A percentile compares a stretch with the other conserved stretches of the same genome.
Evolutionary conservation across 2,113 vertebrate species (phyloP).

Genomic region (Osmerus eperlanus): DNA sequence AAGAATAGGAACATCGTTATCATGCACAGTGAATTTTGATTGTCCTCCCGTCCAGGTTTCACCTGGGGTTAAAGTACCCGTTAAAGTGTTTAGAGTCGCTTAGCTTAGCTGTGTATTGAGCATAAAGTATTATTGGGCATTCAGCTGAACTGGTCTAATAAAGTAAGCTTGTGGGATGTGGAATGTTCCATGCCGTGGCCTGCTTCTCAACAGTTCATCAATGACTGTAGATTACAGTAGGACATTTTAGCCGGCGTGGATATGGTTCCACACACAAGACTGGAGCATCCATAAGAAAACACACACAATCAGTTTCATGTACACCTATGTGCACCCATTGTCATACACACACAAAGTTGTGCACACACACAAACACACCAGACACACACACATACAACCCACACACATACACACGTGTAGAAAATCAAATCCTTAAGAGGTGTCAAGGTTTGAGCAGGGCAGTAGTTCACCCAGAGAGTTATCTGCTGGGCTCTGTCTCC

Average conservation of each 20-base stretch:
- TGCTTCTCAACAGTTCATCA: not conserved
- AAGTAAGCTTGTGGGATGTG: constrained; percentile 9
- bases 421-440: not conserved
- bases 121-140: constrained; percentile 23
- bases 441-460: constrained; percentile 5
- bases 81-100: constrained; percentile 23
- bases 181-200: constrained; percentile 5
- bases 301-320: too few species aligned
- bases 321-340: not conserved
- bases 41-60: constrained; percentile 23
- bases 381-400: not conserved
- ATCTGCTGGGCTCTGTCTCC: not conserved
- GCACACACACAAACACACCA: not conserved
- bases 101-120: constrained; percentile 16
- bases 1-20: constrained; percentile 39
- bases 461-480: not conserved
- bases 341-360: not conserved
- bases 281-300: too few species aligned
- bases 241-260: too few species aligned
- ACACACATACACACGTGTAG: not conserved
- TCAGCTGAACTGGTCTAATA: constrained; percentile 16
- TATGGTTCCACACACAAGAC: too few species aligned
- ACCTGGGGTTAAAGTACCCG: constrained; percentile 12
- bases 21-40: constrained; percentile 27
- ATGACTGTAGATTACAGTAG: too few species aligned